phyloP scores from a whole-genome alignment of 1,140 invertebrate species.

The Papilio aristodemus region DNA sequence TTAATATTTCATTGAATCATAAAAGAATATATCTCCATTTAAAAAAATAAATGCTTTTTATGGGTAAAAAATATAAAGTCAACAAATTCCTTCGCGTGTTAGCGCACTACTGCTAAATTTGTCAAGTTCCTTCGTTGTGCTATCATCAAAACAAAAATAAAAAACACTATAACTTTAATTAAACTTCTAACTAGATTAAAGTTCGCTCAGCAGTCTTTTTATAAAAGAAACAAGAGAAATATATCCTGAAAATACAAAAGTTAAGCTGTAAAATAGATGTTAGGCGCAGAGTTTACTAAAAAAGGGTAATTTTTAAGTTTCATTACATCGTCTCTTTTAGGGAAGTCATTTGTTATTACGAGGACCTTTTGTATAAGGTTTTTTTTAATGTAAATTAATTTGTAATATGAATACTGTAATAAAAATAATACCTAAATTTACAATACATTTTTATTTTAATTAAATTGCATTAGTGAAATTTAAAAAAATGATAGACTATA shows the following conservation, averaged over 20 bases:
- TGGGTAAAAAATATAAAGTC: not conserved
- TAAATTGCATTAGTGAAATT: too few relatives aligned
- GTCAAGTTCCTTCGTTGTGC: not conserved
- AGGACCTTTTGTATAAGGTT: not conserved
- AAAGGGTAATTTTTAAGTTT: conserved; percentile 24
- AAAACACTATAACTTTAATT: conserved; percentile 24
- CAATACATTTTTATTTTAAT: too few relatives aligned
- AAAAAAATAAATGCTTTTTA: too few relatives aligned
- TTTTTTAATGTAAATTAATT: not conserved
- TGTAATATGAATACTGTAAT: not conserved
- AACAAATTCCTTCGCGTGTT: not conserved
- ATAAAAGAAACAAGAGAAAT: conserved; percentile 16
- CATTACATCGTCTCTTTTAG: conserved; percentile 17
- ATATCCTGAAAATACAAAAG: conserved; percentile 9
- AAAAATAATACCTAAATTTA: too few relatives aligned
- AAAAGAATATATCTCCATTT: too few relatives aligned
- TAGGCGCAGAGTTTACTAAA: conserved; percentile 20
- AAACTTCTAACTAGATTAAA: conserved; percentile 19
- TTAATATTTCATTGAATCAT: too few relatives aligned
- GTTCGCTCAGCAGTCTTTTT: not conserved
- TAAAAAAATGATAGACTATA: too few relatives aligned
- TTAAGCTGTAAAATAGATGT: conserved; percentile 27
- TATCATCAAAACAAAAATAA: not conserved
- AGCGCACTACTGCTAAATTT: not conserved
- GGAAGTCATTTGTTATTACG: conserved; percentile 1